Percentiles rank a stretch among this genome's conserved stretches.
Evolutionary conservation across 53 echinoderm and acorn worm genomes (phyloP).

Genomic region (Henricia sp.): DNA sequence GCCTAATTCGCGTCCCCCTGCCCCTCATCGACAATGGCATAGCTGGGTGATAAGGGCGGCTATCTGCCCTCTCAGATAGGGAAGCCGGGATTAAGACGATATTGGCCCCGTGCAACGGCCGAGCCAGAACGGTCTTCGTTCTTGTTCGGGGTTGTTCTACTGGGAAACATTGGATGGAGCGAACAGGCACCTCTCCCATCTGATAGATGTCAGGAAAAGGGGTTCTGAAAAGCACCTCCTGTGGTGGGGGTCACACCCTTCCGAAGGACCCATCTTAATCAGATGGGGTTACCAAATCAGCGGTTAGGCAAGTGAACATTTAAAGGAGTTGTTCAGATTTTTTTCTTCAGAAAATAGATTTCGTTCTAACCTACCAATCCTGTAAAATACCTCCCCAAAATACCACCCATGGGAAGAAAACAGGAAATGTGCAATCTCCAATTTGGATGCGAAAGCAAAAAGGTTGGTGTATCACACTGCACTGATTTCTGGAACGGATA

Average conservation of each 20-base stretch:
- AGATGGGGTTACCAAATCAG: not conserved
- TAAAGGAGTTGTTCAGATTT: too few species aligned
- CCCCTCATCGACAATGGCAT: not conserved
- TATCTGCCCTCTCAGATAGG: slow-evolving; percentile 5
- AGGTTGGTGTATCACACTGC: too few species aligned
- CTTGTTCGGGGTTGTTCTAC: not conserved
- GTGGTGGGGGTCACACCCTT: slow-evolving; percentile 18
- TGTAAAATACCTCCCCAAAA: too few species aligned
- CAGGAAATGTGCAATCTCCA: too few species aligned
- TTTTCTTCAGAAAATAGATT: too few species aligned
- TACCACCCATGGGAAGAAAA: too few species aligned
- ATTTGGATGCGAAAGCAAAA: too few species aligned
- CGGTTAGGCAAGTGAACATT: too few species aligned
- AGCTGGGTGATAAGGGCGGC: not conserved
- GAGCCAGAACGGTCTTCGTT: not conserved
- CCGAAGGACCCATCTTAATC: not conserved
- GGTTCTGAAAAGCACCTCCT: slow-evolving; percentile 26
- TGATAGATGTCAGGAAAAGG: not conserved
- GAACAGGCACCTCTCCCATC: slow-evolving; percentile 23
- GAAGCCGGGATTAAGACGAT: slow-evolving; percentile 6
- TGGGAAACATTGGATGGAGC: not conserved
- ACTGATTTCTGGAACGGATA: too few species aligned
- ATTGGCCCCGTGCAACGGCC: not conserved
- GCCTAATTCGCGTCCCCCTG: not conserved
- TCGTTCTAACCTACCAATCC: too few species aligned